These are phyloP conservation scores for Zoanthus solanderi DNA, from an alignment of 92 coral and sea anemone genomes.

Conservation along the genomic window DNA sequence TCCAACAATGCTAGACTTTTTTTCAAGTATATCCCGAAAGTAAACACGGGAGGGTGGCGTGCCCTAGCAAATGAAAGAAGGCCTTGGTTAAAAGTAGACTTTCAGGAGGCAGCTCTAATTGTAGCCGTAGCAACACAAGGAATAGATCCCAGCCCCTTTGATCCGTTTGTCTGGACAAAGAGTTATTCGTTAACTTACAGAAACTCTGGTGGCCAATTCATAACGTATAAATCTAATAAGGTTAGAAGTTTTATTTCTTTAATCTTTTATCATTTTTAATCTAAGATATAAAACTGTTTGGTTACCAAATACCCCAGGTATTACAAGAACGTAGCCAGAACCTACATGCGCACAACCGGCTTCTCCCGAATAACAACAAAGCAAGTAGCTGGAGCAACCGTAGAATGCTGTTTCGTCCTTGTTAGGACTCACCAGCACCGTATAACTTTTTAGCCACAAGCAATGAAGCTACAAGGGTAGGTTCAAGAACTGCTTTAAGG, in stretches of 20 bases:
- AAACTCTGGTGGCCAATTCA: not conserved
- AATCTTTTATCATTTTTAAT: not conserved
- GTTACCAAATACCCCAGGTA: too few relatives aligned
- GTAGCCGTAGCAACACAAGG: constrained; percentile 35
- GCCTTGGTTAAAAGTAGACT: constrained; percentile 11
- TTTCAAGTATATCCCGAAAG: not conserved
- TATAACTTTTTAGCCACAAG: too few relatives aligned
- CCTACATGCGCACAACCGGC: too few relatives aligned
- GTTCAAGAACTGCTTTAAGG: too few relatives aligned
- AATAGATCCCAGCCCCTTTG: not conserved
- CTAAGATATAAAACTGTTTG: too few relatives aligned
- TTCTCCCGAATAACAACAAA: too few relatives aligned
- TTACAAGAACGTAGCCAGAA: too few relatives aligned
- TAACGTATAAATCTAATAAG: not conserved
- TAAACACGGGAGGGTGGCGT: not conserved
- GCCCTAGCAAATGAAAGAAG: not conserved
- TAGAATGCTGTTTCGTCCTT: too few relatives aligned
- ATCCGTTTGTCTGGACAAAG: not conserved
- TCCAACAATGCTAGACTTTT: not conserved
- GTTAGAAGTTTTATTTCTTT: not conserved
- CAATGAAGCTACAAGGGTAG: too few relatives aligned
- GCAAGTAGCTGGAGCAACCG: too few relatives aligned
- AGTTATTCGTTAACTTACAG: constrained; percentile 19
- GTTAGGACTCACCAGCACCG: too few relatives aligned
- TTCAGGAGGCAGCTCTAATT: not conserved